Evolutionary conservation across 2,888 invertebrate genomes (phyloP), one percentile per base, ranked within the genome.

Genomic region (Diadegma fenestrale): DNA sequence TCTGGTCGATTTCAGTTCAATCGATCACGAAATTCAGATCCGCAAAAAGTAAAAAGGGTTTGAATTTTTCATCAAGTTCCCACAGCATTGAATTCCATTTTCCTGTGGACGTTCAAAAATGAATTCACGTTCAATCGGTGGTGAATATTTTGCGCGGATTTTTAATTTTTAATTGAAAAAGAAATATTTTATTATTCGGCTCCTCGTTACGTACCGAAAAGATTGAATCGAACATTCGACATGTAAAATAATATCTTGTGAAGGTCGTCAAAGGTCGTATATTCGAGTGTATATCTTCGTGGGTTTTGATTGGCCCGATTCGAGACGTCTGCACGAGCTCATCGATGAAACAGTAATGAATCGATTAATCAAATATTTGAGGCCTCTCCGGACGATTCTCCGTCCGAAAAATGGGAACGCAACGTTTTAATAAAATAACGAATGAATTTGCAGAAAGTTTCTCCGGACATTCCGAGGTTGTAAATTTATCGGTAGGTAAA

Each of bases 401-500:
- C 2, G 19, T 51, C 7, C 19, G 1, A 19, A 51, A 51, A 51
- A 51, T 51, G n/a, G 10, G 37, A 10, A 41, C 22, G 37, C 61
- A 1, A 73, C 54, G 41, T 61, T 1, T 7, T 3, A 19, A 51
- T 64, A 51, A 77, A 54, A 54, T 41, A 68, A 68, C 12, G 22
- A 33, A 54, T 43, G 26, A 22, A 77, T 77, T 78, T 10, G 10
- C 26, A 48, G 43, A 14, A 78, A 6, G 8, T 41, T 7, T 7
- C 48, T 73, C 37, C 41, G 58, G 58, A 68, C 37, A 22, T 69
- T 17, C 37, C n/a, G 48, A 73, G 68, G 12, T 43, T 63, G 43
- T 0, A 30, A 81, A 77, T 77, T 80, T 69, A 80, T 79, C 43
- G 63, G 17, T 33, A 63, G 71, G 48, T 69, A 61, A 78, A 82